A percentile compares a stretch with the other conserved stretches of the same genome.
Evolutionary conservation across 2,888 invertebrate genomes (phyloP).

Genomic region (Drosophila nr. perissopoda): DNA sequence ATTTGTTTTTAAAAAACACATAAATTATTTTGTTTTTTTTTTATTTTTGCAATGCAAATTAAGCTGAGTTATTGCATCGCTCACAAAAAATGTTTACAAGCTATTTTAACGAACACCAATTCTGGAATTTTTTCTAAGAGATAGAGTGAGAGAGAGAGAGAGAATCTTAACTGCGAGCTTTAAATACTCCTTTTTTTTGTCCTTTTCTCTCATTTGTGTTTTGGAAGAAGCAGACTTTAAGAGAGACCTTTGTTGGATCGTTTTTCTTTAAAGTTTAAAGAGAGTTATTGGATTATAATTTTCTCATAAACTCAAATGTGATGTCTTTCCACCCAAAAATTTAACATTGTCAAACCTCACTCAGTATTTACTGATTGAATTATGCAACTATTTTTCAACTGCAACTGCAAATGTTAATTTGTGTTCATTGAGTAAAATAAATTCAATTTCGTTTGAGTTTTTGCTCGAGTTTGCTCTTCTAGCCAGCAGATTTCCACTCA

Average conservation of each 20-base stretch:
- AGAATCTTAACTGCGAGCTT: not conserved
- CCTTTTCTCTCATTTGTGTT: not conserved
- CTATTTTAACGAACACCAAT: not conserved
- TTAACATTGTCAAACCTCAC: not conserved
- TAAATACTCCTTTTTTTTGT: not conserved
- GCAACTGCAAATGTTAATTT: constrained; percentile 15
- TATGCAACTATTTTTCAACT: constrained; percentile 7
- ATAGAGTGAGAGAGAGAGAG: not conserved
- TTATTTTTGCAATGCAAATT: constrained; percentile 20
- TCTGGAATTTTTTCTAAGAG: not conserved
- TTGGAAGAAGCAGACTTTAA: not conserved
- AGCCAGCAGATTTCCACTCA: not conserved
- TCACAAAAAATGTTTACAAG: not conserved
- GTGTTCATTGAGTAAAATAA: constrained; percentile 23
- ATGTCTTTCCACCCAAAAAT: not conserved
- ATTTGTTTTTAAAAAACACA: constrained; percentile 43
- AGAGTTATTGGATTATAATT: not conserved
- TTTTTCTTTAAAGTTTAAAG: not conserved
- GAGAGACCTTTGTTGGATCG: not conserved
- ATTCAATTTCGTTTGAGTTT: constrained; percentile 29
- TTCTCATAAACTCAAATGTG: not conserved
- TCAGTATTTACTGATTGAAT: constrained; percentile 5
- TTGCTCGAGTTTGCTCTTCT: not conserved
- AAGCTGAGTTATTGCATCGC: constrained; percentile 2
- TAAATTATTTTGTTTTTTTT: constrained; percentile 12